Evolutionary conservation across 2,113 vertebrate species (phyloP).

Genomic region (Australoheros scitulus): DNA sequence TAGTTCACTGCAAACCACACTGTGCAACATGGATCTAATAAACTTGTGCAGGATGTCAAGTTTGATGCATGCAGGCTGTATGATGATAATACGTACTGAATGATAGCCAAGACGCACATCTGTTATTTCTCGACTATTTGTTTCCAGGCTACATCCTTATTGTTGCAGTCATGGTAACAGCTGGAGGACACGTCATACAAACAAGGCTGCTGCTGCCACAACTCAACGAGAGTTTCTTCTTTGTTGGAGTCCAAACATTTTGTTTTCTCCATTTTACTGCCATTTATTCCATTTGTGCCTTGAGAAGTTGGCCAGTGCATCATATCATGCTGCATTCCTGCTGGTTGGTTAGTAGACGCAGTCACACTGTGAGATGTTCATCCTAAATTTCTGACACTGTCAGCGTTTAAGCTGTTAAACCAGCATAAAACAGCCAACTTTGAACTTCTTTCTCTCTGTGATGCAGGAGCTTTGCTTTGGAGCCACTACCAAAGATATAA

Average conservation of each 20-base stretch:
- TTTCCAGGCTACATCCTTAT: not conserved
- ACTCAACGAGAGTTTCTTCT: not conserved
- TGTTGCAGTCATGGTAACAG: not conserved
- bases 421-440: not conserved
- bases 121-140: not conserved
- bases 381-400: not conserved
- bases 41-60: not conserved
- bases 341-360: not conserved
- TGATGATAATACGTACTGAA: constrained; percentile 4
- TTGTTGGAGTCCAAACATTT: not conserved
- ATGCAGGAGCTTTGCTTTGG: not conserved
- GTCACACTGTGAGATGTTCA: not conserved
- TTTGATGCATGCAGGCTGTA: not conserved
- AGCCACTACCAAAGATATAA: not conserved
- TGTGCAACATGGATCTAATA: not conserved
- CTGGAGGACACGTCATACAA: not conserved
- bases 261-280: not conserved
- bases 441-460: not conserved
- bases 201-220: not conserved
- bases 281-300: not conserved
- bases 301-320: not conserved
- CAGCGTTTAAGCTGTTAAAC: not conserved
- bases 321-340: not conserved
- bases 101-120: not conserved
- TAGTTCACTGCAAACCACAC: not conserved